These are phyloP conservation scores for Sminthopsis crassicaudata DNA, from an alignment of 2,113 vertebrate genomes.

Conservation along the genomic window DNA sequence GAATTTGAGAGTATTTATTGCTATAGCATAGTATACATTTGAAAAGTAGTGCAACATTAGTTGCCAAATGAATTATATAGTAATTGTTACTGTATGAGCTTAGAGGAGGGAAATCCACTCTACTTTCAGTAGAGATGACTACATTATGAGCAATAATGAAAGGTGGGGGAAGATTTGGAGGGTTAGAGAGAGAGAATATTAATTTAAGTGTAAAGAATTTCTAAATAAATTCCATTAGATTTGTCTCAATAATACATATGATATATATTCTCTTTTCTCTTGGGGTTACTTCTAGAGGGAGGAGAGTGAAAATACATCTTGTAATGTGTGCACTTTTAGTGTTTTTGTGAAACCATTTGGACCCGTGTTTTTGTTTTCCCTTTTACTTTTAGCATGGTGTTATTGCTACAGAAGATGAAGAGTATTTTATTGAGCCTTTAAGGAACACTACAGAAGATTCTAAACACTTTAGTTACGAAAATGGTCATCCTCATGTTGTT, in stretches of 20 bases:
- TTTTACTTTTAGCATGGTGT: conserved; percentile 92
- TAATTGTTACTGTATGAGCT: conserved; percentile 12
- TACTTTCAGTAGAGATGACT: background rate
- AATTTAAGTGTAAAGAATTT: conserved; percentile 10
- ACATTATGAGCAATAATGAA: background rate
- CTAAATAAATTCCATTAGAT: background rate
- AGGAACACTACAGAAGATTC: conserved; percentile 93
- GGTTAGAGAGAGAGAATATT: background rate
- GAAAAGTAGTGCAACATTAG: conserved; percentile 34
- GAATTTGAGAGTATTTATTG: background rate
- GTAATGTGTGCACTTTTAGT: background rate
- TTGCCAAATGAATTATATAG: conserved; percentile 35
- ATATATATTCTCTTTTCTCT: background rate
- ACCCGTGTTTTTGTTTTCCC: conserved; percentile 55
- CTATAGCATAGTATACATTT: background rate
- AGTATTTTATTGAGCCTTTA: conserved; percentile 99
- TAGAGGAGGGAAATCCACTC: conserved; percentile 1
- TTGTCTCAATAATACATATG: background rate
- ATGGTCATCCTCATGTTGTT: conserved; percentile 97
- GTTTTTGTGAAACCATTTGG: conserved; percentile 58
- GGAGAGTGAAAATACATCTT: background rate
- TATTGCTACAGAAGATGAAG: conserved; percentile 98
- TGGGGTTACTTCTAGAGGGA: background rate
- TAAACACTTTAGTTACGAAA: conserved; percentile 90
- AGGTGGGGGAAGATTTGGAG: conserved; percentile 16